Conservation (phyloP, 1,140 invertebrate species). For the Theocolax elegans region DNA sequence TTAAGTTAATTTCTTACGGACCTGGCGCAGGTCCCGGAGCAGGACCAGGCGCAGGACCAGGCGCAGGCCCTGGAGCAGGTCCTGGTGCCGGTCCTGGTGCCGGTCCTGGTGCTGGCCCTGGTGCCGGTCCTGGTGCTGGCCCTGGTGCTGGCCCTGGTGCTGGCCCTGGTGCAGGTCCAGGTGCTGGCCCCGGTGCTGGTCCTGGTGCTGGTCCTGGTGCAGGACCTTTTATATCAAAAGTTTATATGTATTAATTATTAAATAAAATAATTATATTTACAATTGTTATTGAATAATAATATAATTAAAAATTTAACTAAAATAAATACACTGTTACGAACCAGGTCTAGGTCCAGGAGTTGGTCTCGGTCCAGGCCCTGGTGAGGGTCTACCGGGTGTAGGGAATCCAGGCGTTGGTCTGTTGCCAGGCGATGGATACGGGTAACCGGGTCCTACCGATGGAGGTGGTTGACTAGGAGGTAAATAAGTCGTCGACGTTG, state of each 20-base stretch:
- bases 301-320: no score
- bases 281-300: no score
- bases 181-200: neutral
- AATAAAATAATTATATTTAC: no score
- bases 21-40: conserved; percentile 13
- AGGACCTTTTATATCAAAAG: no score
- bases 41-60: conserved; percentile 9
- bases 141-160: conserved; percentile 18
- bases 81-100: conserved; percentile 20
- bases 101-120: conserved; percentile 21
- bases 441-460: conserved; percentile 40
- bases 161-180: conserved; percentile 18
- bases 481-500: conserved; percentile 58
- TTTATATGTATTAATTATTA: no score
- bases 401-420: conserved; percentile 54
- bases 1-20: no score
- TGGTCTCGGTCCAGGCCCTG: conserved; percentile 17
- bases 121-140: conserved; percentile 4
- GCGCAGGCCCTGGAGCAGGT: conserved; percentile 31
- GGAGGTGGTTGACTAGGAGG: conserved; percentile 37
- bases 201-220: conserved; percentile 12
- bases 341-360: conserved; percentile 31
- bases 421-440: conserved; percentile 48
- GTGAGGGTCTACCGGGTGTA: conserved; percentile 40
- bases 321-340: no score